Conservation (phyloP, 2,797 vertebrate species). For the Sebastes elongatus region DNA sequence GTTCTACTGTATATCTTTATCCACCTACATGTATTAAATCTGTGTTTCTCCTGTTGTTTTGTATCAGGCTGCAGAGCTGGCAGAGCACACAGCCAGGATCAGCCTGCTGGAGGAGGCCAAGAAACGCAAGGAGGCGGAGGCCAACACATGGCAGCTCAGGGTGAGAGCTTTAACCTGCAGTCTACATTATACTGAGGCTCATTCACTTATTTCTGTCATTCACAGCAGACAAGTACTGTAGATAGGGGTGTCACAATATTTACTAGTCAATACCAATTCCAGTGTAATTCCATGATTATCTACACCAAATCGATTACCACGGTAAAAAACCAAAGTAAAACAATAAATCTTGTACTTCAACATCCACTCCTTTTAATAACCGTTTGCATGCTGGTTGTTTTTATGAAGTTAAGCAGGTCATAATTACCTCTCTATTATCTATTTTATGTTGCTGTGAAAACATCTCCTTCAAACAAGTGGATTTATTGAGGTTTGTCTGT, state of each 20-base stretch:
- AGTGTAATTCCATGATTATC: too few relatives aligned
- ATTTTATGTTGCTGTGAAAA: too few relatives aligned
- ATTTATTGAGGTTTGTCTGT: background rate
- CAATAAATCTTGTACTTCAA: too few relatives aligned
- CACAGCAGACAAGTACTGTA: background rate
- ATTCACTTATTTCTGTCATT: background rate
- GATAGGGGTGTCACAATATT: too few relatives aligned
- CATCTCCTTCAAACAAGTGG: too few relatives aligned
- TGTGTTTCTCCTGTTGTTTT: background rate
- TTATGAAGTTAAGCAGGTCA: too few relatives aligned
- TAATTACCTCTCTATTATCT: too few relatives aligned
- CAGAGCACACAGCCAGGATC: constrained; percentile 90
- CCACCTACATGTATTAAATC: background rate
- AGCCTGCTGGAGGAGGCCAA: constrained; percentile 89
- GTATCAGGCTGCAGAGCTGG: constrained; percentile 88
- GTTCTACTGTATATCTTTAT: background rate
- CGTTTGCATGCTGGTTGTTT: too few relatives aligned
- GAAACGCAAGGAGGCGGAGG: constrained; percentile 90
- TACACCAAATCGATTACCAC: too few relatives aligned
- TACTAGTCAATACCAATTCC: too few relatives aligned
- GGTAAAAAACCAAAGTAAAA: too few relatives aligned
- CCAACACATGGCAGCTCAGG: constrained; percentile 88
- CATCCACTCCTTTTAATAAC: too few relatives aligned
- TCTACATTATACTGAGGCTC: background rate
- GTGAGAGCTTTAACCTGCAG: constrained; percentile 76